A percentile compares a stretch with the other conserved stretches of the same genome.
These are phyloP conservation scores for Psophia crepitans DNA, from an alignment of 2,113 vertebrate species.

Conservation along the genomic window DNA sequence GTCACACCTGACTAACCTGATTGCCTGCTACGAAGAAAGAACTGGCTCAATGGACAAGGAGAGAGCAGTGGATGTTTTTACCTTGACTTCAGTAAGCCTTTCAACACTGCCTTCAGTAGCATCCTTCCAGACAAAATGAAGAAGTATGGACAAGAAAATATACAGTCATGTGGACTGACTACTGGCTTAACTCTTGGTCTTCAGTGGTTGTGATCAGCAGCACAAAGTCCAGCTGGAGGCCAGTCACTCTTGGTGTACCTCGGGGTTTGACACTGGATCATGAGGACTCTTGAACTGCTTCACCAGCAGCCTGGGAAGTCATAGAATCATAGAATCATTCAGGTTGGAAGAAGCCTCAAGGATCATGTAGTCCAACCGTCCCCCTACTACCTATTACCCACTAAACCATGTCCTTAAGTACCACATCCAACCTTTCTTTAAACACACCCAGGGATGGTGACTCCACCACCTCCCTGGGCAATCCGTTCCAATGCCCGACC, in stretches of 20 bases:
- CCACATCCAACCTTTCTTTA: too few relatives aligned
- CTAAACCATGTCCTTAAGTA: too few relatives aligned
- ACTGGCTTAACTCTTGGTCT: background rate
- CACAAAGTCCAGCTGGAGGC: background rate
- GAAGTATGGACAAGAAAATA: background rate
- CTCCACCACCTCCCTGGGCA: too few relatives aligned
- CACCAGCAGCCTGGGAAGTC: background rate
- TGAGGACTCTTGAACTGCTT: background rate
- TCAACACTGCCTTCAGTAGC: background rate
- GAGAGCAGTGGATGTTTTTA: background rate
- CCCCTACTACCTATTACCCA: too few relatives aligned
- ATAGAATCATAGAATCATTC: too few relatives aligned
- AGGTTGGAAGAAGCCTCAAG: too few relatives aligned
- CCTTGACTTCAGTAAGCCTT: background rate
- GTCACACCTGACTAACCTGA: background rate
- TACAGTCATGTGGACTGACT: background rate
- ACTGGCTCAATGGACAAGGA: background rate
- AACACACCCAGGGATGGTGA: too few relatives aligned
- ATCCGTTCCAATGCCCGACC: too few relatives aligned
- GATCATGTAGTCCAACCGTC: too few relatives aligned
- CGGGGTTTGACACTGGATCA: background rate
- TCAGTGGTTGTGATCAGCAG: background rate
- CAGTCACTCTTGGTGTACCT: background rate
- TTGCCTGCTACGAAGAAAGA: background rate
- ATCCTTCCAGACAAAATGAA: background rate